A percentile compares a stretch with the other conserved stretches of the same genome.
Conservation (phyloP, 2,888 invertebrate species). For the Sphecodes monilicornis region DNA sequence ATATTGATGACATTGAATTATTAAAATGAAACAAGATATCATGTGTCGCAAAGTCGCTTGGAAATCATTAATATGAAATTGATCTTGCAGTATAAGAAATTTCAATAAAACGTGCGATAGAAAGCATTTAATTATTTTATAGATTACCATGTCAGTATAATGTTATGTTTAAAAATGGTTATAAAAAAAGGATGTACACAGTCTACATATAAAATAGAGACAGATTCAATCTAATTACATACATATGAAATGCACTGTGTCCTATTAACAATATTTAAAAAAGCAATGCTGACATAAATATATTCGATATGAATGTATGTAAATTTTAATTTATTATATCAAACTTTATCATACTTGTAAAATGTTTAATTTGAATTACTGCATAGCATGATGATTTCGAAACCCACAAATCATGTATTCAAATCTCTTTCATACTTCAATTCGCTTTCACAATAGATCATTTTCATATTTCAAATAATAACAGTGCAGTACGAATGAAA, state of each 20-base stretch:
- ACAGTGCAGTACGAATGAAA: conserved; percentile 21
- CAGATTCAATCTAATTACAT: conserved; percentile 6
- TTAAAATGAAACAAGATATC: background rate
- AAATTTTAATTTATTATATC: conserved; percentile 10
- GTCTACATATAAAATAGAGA: background rate
- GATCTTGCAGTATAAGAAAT: background rate
- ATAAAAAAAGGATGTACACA: background rate
- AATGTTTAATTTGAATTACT: background rate
- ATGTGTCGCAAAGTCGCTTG: background rate
- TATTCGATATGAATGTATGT: conserved; percentile 17
- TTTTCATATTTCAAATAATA: conserved; percentile 19
- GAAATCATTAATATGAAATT: background rate
- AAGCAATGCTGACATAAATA: background rate
- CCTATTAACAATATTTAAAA: conserved; percentile 1
- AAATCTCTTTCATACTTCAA: background rate
- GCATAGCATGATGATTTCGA: background rate
- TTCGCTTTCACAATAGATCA: conserved; percentile 18
- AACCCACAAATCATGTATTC: background rate
- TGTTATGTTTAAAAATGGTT: conserved; percentile 6
- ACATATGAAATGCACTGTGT: background rate
- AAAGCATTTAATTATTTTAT: conserved; percentile 1
- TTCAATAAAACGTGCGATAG: background rate
- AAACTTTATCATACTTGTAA: conserved; percentile 1
- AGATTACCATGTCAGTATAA: background rate
- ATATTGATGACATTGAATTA: background rate